Evolutionary conservation across 2,113 vertebrate species (phyloP).

Genomic region (Sialia sialis): DNA sequence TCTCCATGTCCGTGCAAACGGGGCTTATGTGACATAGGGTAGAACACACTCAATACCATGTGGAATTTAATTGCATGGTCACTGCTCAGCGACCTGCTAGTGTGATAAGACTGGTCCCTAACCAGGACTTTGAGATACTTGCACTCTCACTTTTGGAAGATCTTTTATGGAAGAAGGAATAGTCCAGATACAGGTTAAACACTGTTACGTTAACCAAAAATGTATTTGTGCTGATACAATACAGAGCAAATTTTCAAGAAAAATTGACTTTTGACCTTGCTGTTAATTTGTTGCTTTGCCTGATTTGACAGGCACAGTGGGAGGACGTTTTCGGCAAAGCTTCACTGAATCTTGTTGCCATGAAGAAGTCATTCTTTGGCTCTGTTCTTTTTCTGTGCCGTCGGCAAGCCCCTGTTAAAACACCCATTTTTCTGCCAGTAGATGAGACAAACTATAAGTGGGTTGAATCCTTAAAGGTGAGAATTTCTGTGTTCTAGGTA

Average conservation of each 20-base stretch:
- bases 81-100: background rate
- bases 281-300: background rate
- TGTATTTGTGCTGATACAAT: background rate
- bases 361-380: slow-evolving; percentile 87
- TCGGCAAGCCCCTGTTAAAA: slow-evolving; percentile 31
- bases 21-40: background rate
- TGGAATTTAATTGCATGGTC: background rate
- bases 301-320: slow-evolving; percentile 83
- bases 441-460: slow-evolving; percentile 82
- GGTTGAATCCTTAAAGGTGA: slow-evolving; percentile 92
- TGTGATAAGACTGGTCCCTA: background rate
- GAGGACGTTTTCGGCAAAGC: slow-evolving; percentile 73
- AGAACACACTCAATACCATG: background rate
- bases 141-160: background rate
- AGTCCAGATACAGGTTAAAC: background rate
- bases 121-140: background rate
- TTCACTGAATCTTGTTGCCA: slow-evolving; percentile 74
- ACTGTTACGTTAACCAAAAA: background rate
- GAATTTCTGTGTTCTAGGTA: background rate
- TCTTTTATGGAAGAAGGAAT: background rate
- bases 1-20: background rate
- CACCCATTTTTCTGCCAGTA: slow-evolving; percentile 76
- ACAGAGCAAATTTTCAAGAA: background rate
- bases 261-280: background rate
- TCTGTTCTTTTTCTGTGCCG: slow-evolving; percentile 87